phyloP scores from a whole-genome alignment of 2,113 vertebrate species.

The Amblyopsis rosae region DNA sequence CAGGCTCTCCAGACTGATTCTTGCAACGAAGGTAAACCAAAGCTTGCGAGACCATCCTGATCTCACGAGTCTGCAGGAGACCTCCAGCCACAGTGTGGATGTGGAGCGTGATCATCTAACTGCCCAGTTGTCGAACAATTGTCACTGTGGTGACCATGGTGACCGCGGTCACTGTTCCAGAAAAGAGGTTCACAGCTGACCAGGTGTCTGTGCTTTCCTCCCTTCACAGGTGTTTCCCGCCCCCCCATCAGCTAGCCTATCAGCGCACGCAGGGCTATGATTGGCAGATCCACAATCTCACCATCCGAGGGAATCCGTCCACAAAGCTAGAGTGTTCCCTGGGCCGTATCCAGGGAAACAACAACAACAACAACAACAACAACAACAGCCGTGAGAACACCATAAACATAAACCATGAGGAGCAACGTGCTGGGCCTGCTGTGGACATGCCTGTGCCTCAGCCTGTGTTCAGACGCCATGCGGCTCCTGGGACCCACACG shows the following conservation, averaged over 20 bases:
- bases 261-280: slow-evolving; percentile 56
- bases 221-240: slow-evolving; percentile 34
- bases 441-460: slow-evolving; percentile 76
- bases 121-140: no score
- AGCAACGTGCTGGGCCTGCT: slow-evolving; percentile 79
- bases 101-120: no score
- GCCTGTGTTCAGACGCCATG: slow-evolving; percentile 70
- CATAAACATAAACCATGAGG: slow-evolving; percentile 75
- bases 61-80: no score
- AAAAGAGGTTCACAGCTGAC: not conserved
- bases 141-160: not conserved
- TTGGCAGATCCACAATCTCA: slow-evolving; percentile 15
- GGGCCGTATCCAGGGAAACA: not conserved
- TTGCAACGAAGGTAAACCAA: no score
- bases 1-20: no score
- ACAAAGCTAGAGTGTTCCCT: slow-evolving; percentile 53
- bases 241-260: not conserved
- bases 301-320: slow-evolving; percentile 35
- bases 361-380: no score
- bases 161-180: no score
- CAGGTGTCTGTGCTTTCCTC: not conserved
- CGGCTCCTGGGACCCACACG: slow-evolving; percentile 47
- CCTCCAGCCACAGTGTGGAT: no score
- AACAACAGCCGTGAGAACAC: no score
- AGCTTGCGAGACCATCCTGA: no score